Evolutionary conservation across 1,140 invertebrate genomes (phyloP).

Genomic region (Brachionus manjavacas): DNA sequence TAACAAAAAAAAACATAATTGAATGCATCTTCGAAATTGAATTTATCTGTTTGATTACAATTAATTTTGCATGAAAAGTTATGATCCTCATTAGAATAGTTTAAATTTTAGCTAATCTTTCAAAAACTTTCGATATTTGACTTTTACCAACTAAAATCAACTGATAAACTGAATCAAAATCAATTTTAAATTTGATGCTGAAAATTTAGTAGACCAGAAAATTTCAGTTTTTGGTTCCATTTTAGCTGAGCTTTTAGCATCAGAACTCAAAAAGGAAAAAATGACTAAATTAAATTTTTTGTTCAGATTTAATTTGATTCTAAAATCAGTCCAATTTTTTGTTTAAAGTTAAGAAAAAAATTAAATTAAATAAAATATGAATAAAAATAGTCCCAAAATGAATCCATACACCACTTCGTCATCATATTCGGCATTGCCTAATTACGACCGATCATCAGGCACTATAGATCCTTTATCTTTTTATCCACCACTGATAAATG

Average conservation of each 20-base stretch:
- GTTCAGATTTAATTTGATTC: slow-evolving; percentile 5
- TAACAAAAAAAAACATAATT: not conserved
- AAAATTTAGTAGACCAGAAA: not conserved
- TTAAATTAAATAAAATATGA: slow-evolving; percentile 1
- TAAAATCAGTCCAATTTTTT: not conserved
- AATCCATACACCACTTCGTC: not conserved
- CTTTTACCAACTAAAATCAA: not conserved
- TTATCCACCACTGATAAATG: not conserved
- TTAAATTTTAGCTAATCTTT: too few relatives aligned
- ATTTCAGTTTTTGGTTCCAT: not conserved
- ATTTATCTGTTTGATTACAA: not conserved
- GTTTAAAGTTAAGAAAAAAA: not conserved
- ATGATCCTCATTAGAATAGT: too few relatives aligned
- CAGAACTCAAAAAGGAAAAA: too few relatives aligned
- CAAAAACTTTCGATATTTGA: too few relatives aligned
- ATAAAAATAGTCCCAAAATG: slow-evolving; percentile 9
- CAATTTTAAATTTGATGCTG: not conserved
- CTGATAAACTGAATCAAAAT: not conserved
- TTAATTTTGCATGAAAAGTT: not conserved
- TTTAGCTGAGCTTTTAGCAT: too few relatives aligned
- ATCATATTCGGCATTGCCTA: not conserved
- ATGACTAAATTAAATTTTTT: not conserved
- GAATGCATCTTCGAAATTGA: too few relatives aligned
- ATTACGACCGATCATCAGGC: not conserved
- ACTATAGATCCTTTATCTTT: not conserved